These are phyloP conservation scores for Actinia equina DNA, from an alignment of 64 coral and sea anemone species.

Conservation along the genomic window DNA sequence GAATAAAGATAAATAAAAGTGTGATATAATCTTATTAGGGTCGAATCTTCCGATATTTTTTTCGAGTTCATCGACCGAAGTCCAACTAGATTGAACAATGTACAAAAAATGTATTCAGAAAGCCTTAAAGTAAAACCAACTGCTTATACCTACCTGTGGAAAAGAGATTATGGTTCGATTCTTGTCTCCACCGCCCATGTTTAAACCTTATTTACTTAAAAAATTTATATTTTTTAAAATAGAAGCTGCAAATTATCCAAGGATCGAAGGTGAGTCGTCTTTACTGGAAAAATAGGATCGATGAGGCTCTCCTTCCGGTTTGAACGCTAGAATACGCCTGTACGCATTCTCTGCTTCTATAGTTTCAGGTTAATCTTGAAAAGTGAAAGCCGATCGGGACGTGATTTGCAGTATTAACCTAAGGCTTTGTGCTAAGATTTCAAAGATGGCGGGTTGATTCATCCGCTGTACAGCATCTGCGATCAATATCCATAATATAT, in stretches of 20 bases:
- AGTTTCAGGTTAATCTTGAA: background rate
- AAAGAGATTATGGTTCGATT: constrained; percentile 6
- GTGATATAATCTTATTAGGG: too few species aligned
- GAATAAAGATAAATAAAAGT: too few species aligned
- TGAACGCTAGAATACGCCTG: background rate
- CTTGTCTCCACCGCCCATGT: background rate
- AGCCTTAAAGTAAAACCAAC: background rate
- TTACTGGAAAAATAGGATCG: background rate
- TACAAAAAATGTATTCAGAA: background rate
- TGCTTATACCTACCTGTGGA: background rate
- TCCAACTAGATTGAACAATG: background rate
- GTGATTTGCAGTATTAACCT: background rate
- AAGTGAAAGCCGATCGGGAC: background rate
- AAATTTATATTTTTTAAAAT: background rate
- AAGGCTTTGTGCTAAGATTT: background rate
- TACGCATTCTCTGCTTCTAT: background rate
- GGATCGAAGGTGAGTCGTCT: background rate
- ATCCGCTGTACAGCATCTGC: background rate
- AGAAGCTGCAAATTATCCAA: background rate
- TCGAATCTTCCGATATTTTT: too few species aligned
- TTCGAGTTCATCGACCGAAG: background rate
- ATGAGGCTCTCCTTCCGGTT: background rate
- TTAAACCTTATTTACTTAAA: background rate
- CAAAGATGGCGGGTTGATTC: background rate
- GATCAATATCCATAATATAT: too few species aligned